These are phyloP conservation scores for Neotoma lepida DNA, from an alignment of 2,113 vertebrate genomes.

Conservation along the genomic window DNA sequence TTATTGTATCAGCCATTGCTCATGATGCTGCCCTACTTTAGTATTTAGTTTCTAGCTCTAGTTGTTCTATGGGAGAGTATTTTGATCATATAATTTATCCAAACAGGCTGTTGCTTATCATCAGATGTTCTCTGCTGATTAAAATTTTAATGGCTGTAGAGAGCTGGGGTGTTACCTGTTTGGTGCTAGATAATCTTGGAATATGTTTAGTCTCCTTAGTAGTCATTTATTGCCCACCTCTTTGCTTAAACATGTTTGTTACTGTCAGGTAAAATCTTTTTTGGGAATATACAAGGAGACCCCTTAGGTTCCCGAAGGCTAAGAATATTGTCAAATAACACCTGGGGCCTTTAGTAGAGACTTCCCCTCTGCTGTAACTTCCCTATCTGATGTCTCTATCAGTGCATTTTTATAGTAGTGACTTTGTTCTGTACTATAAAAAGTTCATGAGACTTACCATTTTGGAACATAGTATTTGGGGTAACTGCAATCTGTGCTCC, in stretches of 20 bases:
- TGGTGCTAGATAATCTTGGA: not conserved
- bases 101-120: too few species aligned
- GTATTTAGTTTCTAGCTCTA: too few species aligned
- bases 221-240: not conserved
- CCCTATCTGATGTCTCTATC: not conserved
- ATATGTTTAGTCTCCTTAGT: not conserved
- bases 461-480: not conserved
- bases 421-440: not conserved
- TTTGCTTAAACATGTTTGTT: not conserved
- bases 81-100: too few species aligned
- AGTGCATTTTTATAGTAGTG: not conserved
- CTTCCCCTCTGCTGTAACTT: not conserved
- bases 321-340: not conserved
- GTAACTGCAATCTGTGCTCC: not conserved
- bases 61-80: too few species aligned
- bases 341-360: not conserved
- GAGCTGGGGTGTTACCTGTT: not conserved
- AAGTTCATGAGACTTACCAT: not conserved
- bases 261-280: too few species aligned
- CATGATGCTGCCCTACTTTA: too few species aligned
- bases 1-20: too few species aligned
- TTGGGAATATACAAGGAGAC: not conserved
- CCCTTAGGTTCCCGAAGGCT: not conserved
- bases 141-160: not conserved
- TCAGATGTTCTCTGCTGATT: not conserved